Evolutionary conservation across 2,797 vertebrate species (phyloP), one percentile per base, ranked within the genome.

Genomic region (Danio tinwini): DNA sequence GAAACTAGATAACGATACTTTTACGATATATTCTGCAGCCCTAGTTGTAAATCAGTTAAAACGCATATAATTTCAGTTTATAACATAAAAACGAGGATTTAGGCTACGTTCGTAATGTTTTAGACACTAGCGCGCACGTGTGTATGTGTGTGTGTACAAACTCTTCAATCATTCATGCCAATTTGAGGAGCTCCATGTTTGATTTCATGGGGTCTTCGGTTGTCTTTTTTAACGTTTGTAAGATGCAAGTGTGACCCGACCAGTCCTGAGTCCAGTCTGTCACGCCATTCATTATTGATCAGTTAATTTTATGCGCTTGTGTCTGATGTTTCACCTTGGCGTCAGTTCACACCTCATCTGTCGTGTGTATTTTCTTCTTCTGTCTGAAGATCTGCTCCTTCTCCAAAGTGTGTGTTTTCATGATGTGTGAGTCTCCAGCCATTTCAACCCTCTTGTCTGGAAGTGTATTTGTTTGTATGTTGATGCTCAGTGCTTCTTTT

Each of bases 391-490:
- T 76, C 73, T 73, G 29, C 59, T n/a, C n/a, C n/a, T n/a, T n/a
- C 29, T 29, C 3, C 56, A 62, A 70, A 50, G 67, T 80, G n/a
- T 59, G 58, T 86, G 82, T 83, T 71, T 59, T 86, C 85, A 86
- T 89, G 85, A 56, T 87, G 78, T 81, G 88, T 45, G 39, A 62
- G 76, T 19, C 68, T 68, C n/a, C 52, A 47, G 17, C 88, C 85
- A 88, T 50, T 73, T 64, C 75, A 45, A 62, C 70, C 37, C 80
- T 61, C 85, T 42, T 59, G 44, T 50, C 44, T 65, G 88, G 68
- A 79, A 58, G 58, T 76, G 47, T 85, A 72, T 85, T 6, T 44
- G 10, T 29, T 29, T 29, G 29, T 29, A 29, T 29, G 29, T 29
- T 29, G 29, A 45, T 47, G 42, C 70, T 17, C 14, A 50, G 44